A percentile compares a stretch with the other conserved stretches of the same genome.
Conservation (phyloP, 2,797 vertebrate species). For the Rhinella marina region DNA sequence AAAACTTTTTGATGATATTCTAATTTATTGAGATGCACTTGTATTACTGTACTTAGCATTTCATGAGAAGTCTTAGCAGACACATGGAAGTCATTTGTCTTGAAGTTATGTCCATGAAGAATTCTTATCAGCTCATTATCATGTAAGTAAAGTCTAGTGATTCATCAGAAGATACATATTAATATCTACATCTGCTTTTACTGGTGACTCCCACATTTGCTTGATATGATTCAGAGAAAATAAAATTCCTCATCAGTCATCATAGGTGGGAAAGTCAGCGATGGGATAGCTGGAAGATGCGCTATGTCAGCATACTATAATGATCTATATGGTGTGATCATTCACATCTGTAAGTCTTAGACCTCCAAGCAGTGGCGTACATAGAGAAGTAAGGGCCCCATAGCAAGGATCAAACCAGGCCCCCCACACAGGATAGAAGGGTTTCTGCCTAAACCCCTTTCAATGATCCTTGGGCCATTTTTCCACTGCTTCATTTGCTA, state of each 20-base stretch:
- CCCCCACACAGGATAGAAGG: no score
- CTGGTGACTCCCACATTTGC: background rate
- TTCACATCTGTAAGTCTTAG: background rate
- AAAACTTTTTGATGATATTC: no score
- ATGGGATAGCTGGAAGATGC: background rate
- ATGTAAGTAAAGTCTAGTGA: background rate
- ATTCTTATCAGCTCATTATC: constrained; percentile 15
- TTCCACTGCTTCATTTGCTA: no score
- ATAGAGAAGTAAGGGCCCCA: no score
- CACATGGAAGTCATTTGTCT: constrained; percentile 10
- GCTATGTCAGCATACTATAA: background rate
- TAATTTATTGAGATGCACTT: no score
- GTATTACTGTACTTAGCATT: background rate
- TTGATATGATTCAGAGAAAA: background rate
- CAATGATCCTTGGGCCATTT: no score
- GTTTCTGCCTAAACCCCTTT: no score
- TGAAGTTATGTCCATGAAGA: background rate
- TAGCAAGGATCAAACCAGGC: no score
- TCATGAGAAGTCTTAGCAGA: background rate
- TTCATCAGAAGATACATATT: constrained; percentile 18
- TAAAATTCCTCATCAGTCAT: constrained; percentile 3
- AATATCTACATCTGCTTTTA: constrained; percentile 23
- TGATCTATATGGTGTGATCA: background rate
- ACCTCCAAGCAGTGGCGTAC: background rate
- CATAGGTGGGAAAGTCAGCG: background rate